phyloP scores from a whole-genome alignment of 1,140 invertebrate genomes.

The Drosophila watanabei region DNA sequence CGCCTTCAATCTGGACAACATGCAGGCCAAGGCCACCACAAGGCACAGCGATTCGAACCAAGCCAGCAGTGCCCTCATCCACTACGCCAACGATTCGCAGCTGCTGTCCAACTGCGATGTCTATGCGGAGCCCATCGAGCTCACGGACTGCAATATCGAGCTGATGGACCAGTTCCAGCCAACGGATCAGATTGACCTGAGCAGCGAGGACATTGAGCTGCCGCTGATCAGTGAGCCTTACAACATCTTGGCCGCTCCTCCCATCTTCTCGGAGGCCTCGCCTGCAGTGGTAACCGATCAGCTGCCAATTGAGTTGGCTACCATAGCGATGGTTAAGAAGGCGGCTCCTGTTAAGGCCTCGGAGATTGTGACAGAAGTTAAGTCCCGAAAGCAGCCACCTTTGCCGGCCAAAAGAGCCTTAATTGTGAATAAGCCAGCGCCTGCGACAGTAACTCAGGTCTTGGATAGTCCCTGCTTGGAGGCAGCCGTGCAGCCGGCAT shows the following conservation, averaged over 20 bases:
- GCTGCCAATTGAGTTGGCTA: slow-evolving; percentile 67
- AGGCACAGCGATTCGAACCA: slow-evolving; percentile 25
- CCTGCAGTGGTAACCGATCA: slow-evolving; percentile 43
- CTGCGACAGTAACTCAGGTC: background rate
- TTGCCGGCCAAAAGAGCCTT: slow-evolving; percentile 67
- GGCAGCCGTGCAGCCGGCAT: slow-evolving; percentile 45
- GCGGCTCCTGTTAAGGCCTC: slow-evolving; percentile 51
- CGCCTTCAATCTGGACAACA: slow-evolving; percentile 61
- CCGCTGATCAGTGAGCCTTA: slow-evolving; percentile 62
- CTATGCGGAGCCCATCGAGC: slow-evolving; percentile 57
- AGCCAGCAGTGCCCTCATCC: slow-evolving; percentile 41
- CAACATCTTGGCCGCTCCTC: slow-evolving; percentile 61
- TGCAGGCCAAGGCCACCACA: slow-evolving; percentile 31
- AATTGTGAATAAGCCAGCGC: slow-evolving; percentile 58
- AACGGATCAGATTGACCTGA: slow-evolving; percentile 79
- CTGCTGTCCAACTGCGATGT: slow-evolving; percentile 69
- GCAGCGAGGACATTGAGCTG: slow-evolving; percentile 72
- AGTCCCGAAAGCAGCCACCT: slow-evolving; percentile 61
- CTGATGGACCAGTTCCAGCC: slow-evolving; percentile 80
- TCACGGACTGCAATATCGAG: slow-evolving; percentile 81
- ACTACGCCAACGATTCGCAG: slow-evolving; percentile 71
- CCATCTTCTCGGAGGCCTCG: slow-evolving; percentile 45
- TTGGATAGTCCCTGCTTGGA: slow-evolving; percentile 32
- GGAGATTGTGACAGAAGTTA: slow-evolving; percentile 65
- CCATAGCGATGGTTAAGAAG: slow-evolving; percentile 74